Conservation (phyloP, 1,140 invertebrate species). For the Eulimnadia texana region DNA sequence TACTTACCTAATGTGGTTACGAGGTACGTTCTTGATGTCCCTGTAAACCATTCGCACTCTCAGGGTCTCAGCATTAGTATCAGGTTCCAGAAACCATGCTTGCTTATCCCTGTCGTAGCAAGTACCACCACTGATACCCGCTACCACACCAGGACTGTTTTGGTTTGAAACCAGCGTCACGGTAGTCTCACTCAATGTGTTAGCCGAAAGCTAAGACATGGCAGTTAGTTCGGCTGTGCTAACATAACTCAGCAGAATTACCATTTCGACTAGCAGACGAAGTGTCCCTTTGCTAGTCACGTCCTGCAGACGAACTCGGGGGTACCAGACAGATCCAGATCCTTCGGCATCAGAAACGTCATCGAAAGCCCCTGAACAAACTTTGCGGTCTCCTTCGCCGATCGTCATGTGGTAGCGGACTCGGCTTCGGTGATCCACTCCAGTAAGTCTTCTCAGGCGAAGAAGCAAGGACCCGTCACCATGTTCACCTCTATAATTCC, state of each 20-base stretch:
- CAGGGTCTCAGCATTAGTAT: constrained; percentile 62
- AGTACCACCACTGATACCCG: constrained; percentile 32
- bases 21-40: constrained; percentile 67
- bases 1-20: constrained; percentile 53
- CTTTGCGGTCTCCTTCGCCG: constrained; percentile 51
- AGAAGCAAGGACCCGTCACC: constrained; percentile 23
- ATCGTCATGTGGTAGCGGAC: constrained; percentile 41
- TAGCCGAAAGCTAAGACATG: constrained; percentile 46
- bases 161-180: constrained; percentile 2
- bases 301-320: constrained; percentile 42
- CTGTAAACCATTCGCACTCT: constrained; percentile 65
- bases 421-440: constrained; percentile 33
- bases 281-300: constrained; percentile 41
- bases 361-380: constrained; percentile 62
- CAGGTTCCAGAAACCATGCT: constrained; percentile 64
- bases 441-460: constrained; percentile 30
- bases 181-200: constrained; percentile 51
- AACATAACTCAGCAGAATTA: no score
- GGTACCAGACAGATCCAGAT: constrained; percentile 54
- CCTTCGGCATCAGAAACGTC: constrained; percentile 61
- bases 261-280: constrained; percentile 55
- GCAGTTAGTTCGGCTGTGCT: no score
- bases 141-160: neutral
- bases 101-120: constrained; percentile 74
- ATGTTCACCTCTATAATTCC: constrained; percentile 13